Evolutionary conservation across 2,113 vertebrate genomes (phyloP), one percentile per base, ranked within the genome.

Genomic region (Pavo muticus): DNA sequence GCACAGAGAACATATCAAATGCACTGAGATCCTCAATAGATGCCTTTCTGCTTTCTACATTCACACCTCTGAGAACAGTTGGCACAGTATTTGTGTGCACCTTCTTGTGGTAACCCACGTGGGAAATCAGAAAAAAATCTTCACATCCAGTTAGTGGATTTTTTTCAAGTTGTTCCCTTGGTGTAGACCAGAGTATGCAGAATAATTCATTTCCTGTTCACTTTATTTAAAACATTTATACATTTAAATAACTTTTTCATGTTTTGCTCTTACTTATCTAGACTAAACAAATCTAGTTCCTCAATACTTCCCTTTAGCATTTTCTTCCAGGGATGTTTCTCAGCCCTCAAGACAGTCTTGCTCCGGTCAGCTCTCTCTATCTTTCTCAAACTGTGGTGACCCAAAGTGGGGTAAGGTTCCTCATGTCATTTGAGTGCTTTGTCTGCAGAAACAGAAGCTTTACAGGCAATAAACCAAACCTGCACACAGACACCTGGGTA

Each of bases 151-250:
- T 94, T 83, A 88, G 59, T 93, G 60, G 85, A 87, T 93, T 96
- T 59, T 60, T 60, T 96, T 95, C 85, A 40, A 72, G 85, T 91
- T 78, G 78, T 83, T 95, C 45, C 68, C 68, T 50, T 37, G 64
- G 44, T 52, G 74, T 57, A 87, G 59, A 76, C 40, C 48, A 82
- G 77, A 93, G 88, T 69, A 92, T 44, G 30, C 69, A 86, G 73
- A 91, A 87, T 93, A 93, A 90, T 95, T 94, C 90, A 95, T 94
- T 90, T 77, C 74, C 74, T 92, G 78, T 78, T 88, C 68, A 90
- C 73, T 93, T 90, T 88, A 93, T 94, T 95, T 77, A 85, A 94
- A 90, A 57, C 75, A 79, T 83, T 79, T 76, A 56, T 85, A 4
- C 87, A 88, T 59, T 90, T 40, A 80, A 94, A 76, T 37, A 25